Base-by-base conservation (phyloP, 2,113 vertebrate genomes). In the Sturnus vulgaris region DNA sequence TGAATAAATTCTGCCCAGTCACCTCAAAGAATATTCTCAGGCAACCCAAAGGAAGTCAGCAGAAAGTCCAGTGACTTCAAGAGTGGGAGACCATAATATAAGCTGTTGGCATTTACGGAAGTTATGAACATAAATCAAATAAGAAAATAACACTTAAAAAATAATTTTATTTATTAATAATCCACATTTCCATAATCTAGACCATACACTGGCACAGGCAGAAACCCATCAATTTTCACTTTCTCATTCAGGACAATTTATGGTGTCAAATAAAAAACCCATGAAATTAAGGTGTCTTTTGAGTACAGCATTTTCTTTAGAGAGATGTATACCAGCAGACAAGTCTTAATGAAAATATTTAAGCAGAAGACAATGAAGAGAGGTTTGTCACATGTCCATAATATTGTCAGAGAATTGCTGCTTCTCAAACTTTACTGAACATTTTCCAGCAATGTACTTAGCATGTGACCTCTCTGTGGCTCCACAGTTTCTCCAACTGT, bases 371-470 rank as follows among this genome's bases (percentile, higher is more conserved):
- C 55, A 91, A 64, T 22, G 39, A 87, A 81, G 78, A 92, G 69
- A 91, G 37, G 11, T 46, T 76, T 94, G 78, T 90, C 69, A 82
- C 49, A 90, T 46, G 87, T 77, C 56, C 59, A 49, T 53, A 92
- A 79, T 10, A 2, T 47, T 93, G 40, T 93, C 86, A 92, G 77
- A 86, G 85, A 91, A 84, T 49, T 66, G 28, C 40, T 80, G 63
- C 64, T 69, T 96, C 75, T 93, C 90, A 61, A 60, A 89, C 53
- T 84, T 92, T 30, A 78, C 84, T 93, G 75, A 94, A 65, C 59
- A 35, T 95, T 97, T 97, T 97, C 97, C 96, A 97, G 93, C 65
- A 91, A 92, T 64, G 55, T 97, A 97, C 93, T 98, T 97, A 97
- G 96, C 77, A 94, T 94, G 86, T 97, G 96, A 98, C 95, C 96